phyloP scores from a whole-genome alignment of 2,113 vertebrate genomes.

The Scolopax mira region DNA sequence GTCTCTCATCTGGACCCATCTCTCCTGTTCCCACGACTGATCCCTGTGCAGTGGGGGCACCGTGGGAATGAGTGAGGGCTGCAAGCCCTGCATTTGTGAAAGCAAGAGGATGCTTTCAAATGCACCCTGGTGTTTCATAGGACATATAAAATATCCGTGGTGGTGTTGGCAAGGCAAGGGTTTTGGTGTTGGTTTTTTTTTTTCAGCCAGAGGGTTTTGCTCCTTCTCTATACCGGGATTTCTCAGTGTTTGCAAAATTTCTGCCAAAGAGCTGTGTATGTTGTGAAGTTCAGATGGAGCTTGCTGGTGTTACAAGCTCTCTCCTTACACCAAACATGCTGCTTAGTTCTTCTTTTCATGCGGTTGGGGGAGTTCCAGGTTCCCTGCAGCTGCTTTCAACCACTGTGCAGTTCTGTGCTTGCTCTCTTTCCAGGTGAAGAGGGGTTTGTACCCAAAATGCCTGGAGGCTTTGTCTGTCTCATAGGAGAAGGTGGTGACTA shows the following conservation, averaged over 20 bases:
- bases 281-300: neutral
- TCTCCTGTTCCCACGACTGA: neutral
- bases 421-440: conserved; percentile 41
- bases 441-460: conserved; percentile 44
- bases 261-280: neutral
- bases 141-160: neutral
- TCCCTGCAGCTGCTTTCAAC: neutral
- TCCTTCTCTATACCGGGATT: neutral
- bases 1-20: neutral
- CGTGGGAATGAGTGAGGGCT: neutral
- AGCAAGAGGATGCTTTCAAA: neutral
- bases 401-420: conserved; percentile 25
- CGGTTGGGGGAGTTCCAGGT: neutral
- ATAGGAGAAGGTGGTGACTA: neutral
- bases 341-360: neutral
- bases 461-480: conserved; percentile 58
- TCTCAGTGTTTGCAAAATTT: neutral
- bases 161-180: neutral
- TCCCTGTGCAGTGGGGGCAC: neutral
- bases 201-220: neutral
- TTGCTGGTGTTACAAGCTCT: neutral
- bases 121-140: neutral
- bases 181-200: too few species aligned
- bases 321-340: neutral
- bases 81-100: neutral